A percentile compares a stretch with the other conserved stretches of the same genome.
Evolutionary conservation across 1,140 invertebrate genomes (phyloP).

Genomic region (Drosophila orosa): DNA sequence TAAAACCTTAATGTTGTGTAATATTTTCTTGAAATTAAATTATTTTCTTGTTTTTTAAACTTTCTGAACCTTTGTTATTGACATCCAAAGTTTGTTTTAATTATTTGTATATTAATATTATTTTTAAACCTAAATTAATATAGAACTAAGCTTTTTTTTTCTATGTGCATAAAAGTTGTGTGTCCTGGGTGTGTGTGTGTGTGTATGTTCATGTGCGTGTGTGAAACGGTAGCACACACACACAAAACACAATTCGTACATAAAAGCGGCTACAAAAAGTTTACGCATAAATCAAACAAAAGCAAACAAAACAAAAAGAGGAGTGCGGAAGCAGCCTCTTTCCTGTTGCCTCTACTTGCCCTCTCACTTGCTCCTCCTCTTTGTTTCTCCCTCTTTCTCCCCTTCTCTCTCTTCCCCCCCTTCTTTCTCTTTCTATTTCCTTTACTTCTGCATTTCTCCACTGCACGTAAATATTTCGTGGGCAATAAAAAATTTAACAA

Average conservation of each 20-base stretch:
- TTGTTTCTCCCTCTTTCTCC: neutral
- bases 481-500: conserved; percentile 76
- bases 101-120: neutral
- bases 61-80: neutral
- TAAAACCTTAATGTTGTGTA: no score
- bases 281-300: conserved; percentile 77
- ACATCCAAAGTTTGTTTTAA: neutral
- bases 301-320: conserved; percentile 36
- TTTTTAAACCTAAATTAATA: neutral
- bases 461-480: conserved; percentile 66
- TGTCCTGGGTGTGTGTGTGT: neutral
- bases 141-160: neutral
- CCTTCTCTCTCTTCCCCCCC: neutral
- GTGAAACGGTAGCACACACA: neutral
- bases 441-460: conserved; percentile 13
- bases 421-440: neutral
- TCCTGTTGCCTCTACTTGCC: neutral
- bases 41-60: no score
- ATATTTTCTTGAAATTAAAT: no score
- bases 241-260: conserved; percentile 22
- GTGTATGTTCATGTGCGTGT: neutral
- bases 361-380: neutral
- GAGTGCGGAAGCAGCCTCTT: conserved; percentile 10
- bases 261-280: conserved; percentile 57
- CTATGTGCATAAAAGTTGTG: neutral